phyloP scores from a whole-genome alignment of 2,113 vertebrate genomes.

The Toxostoma redivivum region DNA sequence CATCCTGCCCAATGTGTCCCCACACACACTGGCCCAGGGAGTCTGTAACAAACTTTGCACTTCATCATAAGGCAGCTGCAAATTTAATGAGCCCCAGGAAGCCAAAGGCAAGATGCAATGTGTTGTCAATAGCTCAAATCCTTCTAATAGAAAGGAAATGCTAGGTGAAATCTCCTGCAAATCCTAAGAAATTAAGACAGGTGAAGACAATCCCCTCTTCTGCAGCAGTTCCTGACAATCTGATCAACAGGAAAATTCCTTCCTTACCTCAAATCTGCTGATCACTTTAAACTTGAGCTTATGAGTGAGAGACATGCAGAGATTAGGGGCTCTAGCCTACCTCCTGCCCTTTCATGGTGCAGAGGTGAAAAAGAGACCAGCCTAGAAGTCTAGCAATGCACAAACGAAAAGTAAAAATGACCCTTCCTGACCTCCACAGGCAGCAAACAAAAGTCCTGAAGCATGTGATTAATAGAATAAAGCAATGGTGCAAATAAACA shows the following conservation, averaged over 20 bases:
- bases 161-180: neutral
- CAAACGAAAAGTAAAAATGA: slow-evolving; percentile 50
- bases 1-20: neutral
- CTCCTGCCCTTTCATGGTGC: neutral
- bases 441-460: slow-evolving; percentile 60
- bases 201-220: neutral
- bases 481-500: slow-evolving; percentile 61
- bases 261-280: neutral
- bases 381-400: slow-evolving; percentile 38
- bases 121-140: neutral
- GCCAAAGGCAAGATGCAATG: neutral
- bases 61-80: slow-evolving; percentile 45
- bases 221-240: neutral
- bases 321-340: neutral
- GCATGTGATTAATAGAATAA: slow-evolving; percentile 66
- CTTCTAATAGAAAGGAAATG: neutral
- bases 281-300: neutral
- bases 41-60: neutral
- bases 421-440: slow-evolving; percentile 38
- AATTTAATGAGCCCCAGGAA: neutral
- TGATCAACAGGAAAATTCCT: neutral
- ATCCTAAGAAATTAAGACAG: neutral
- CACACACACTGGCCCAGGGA: neutral
- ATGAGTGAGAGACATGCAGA: neutral
- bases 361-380: slow-evolving; percentile 30